Evolutionary conservation across 2,888 invertebrate species (phyloP), one percentile per base, ranked within the genome.

Genomic region (Chloromyia formosa): DNA sequence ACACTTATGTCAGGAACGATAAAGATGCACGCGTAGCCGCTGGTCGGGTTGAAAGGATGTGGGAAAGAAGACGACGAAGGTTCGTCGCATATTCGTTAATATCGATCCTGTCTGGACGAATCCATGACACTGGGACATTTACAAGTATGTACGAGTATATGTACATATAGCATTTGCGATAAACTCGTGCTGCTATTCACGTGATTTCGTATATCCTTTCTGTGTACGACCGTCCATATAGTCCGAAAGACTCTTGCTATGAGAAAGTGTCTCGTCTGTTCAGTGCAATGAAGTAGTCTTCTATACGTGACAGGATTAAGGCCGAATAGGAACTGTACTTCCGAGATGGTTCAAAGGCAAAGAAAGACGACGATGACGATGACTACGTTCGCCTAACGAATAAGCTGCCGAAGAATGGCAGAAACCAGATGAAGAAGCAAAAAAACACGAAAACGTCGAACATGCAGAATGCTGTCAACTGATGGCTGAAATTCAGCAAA

Each of bases 91-190:
- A 75, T 74, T 74, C 66, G 66, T 53, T 69, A 75, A 64, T 78
- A 78, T 78, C 76, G 78, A 78, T 78, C 77, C 75, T 77, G 78
- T 78, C 78, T 78, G 77, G 77, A 75, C 75, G 74, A 78, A 78
- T 78, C 77, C 77, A 78, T 77, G 77, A 77, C 75, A 75, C 77
- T 78, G 74, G 76, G 75, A 76, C 77, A 77, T 77, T 78, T 75
- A 66, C 60, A 45, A 58, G 64, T 74, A 74, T 45, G 14, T 68
- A 35, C 7, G 7, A 4, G 27, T 7, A 35, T 35, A 35, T 35
- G 7, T 7, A 35, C 27, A 23, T 53, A 16, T n/a, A 5, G 18
- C 12, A 7, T 35, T 35, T 35, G 27, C 27, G 27, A 35, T 35
- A 35, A n/a, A 2, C 14, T 10, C 54, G 71, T 56, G 74, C 61